These are phyloP conservation scores for Rhynchonema sp. DNA, from an alignment of 2,888 invertebrate genomes.

Conservation along the genomic window DNA sequence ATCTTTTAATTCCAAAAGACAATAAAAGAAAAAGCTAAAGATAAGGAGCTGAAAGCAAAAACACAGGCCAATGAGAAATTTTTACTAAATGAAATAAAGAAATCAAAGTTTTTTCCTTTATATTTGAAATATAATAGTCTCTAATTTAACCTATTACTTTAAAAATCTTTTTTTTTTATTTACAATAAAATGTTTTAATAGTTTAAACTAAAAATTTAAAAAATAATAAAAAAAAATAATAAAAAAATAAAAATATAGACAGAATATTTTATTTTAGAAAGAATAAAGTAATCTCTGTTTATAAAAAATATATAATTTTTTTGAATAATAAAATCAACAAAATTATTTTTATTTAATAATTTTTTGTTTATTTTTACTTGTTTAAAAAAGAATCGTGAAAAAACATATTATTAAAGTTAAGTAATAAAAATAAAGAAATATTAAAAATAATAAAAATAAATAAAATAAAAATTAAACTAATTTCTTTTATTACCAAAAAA, in stretches of 20 bases:
- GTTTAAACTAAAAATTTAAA: constrained; percentile 8
- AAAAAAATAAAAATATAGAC: constrained; percentile 8
- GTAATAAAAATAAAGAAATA: neutral
- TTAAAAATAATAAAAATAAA: neutral
- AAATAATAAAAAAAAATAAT: constrained; percentile 5
- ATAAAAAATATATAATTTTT: constrained; percentile 13
- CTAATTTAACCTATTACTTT: too few relatives aligned
- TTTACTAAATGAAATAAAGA: too few relatives aligned
- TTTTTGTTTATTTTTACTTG: too few relatives aligned
- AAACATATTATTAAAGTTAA: neutral
- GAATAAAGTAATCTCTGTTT: constrained; percentile 14
- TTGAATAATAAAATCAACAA: constrained; percentile 10
- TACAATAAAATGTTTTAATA: constrained; percentile 3
- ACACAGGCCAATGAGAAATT: too few relatives aligned
- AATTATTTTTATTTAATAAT: neutral
- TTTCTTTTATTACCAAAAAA: neutral
- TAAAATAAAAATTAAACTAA: neutral
- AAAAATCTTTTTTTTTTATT: too few relatives aligned
- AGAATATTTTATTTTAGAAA: constrained; percentile 8
- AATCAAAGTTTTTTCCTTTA: too few relatives aligned
- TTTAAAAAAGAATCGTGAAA: neutral
- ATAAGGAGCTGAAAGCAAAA: too few relatives aligned
- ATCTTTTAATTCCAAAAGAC: too few relatives aligned
- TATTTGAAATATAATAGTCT: too few relatives aligned
- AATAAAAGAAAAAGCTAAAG: too few relatives aligned